These are phyloP conservation scores for Oasisia sp. DNA, from an alignment of 2,888 invertebrate species.

Conservation along the genomic window DNA sequence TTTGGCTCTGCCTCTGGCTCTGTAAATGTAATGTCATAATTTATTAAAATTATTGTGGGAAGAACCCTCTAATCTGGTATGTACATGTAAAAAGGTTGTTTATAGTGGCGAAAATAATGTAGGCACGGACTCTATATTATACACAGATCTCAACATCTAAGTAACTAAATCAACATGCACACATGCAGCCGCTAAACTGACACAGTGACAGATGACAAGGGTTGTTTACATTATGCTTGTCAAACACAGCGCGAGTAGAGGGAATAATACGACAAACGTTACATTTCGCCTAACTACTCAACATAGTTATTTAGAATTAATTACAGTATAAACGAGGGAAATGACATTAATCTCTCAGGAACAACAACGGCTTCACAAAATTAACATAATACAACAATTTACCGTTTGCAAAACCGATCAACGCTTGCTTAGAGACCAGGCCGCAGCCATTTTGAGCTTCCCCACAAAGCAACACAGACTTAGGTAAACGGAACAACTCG, in stretches of 20 bases:
- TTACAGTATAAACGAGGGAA: neutral
- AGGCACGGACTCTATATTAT: too few species aligned
- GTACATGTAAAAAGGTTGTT: too few species aligned
- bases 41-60: too few species aligned
- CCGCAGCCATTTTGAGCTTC: neutral
- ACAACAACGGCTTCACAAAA: neutral
- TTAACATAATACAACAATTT: neutral
- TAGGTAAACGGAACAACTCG: neutral
- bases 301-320: neutral
- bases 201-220: too few species aligned
- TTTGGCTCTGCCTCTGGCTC: too few species aligned
- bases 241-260: neutral
- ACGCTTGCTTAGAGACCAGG: constrained; percentile 10
- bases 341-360: neutral
- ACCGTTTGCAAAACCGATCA: neutral
- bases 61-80: too few species aligned
- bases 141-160: too few species aligned
- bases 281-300: neutral
- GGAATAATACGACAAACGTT: neutral
- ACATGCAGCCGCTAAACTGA: too few species aligned
- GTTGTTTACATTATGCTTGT: neutral
- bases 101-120: too few species aligned
- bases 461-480: neutral
- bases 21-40: too few species aligned
- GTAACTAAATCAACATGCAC: too few species aligned